These are phyloP conservation scores for Pseudochaenichthys georgianus DNA, from an alignment of 2,797 vertebrate species.

Conservation along the genomic window DNA sequence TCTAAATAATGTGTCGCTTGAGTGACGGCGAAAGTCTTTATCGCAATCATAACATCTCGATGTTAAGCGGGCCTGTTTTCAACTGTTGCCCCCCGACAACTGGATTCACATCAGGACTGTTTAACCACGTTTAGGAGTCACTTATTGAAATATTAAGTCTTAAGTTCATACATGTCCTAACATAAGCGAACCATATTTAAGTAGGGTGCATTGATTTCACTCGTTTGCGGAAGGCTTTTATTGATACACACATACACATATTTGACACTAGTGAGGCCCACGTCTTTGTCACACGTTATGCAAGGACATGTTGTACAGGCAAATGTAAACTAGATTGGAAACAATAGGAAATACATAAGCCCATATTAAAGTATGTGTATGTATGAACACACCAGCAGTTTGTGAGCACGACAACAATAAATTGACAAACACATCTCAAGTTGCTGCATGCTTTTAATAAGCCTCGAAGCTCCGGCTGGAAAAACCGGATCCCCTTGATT, in stretches of 20 bases:
- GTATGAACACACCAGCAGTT: background rate
- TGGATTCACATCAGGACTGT: slow-evolving; percentile 2
- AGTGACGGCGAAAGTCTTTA: slow-evolving; percentile 64
- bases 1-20: slow-evolving; percentile 76
- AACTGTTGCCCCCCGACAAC: slow-evolving; percentile 17
- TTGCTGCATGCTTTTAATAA: slow-evolving; percentile 92
- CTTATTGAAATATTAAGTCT: slow-evolving; percentile 11
- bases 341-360: slow-evolving; percentile 21
- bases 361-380: background rate
- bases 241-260: background rate
- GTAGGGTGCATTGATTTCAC: background rate
- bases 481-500: slow-evolving; percentile 84
- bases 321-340: background rate
- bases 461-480: slow-evolving; percentile 87
- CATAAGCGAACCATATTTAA: background rate
- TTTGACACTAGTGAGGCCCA: background rate
- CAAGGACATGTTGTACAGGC: background rate
- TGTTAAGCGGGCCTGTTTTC: slow-evolving; percentile 9
- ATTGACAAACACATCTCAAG: slow-evolving; percentile 95
- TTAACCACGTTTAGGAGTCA: slow-evolving; percentile 36
- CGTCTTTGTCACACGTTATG: background rate
- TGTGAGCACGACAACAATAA: slow-evolving; percentile 90
- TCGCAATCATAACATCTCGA: slow-evolving; percentile 5
- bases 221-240: background rate
- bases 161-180: background rate